Evolutionary conservation across 1,140 invertebrate genomes (phyloP).

Genomic region (Microplitis mediator): DNA sequence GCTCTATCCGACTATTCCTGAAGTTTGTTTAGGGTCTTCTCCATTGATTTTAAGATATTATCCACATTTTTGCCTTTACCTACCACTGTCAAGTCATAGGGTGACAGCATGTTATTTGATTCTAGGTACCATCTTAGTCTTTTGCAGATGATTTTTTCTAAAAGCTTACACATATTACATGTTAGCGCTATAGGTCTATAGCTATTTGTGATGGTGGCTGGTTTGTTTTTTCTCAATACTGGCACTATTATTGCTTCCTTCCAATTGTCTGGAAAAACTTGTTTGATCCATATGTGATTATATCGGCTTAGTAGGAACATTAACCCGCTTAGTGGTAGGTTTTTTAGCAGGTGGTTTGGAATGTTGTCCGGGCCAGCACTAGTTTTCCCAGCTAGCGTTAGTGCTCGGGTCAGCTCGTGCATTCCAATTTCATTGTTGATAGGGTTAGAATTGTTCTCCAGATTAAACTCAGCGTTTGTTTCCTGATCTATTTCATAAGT

Average conservation of each 20-base stretch:
- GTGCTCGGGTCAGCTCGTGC: not conserved
- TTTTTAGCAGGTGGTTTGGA: conserved; percentile 17
- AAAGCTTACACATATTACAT: conserved; percentile 10
- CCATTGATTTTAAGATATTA: not conserved
- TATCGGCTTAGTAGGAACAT: conserved; percentile 2
- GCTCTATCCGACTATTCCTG: not conserved
- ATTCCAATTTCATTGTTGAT: not conserved
- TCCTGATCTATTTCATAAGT: not conserved
- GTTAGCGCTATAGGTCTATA: conserved; percentile 15
- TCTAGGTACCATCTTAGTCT: conserved; percentile 8
- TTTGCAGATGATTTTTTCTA: conserved; percentile 16
- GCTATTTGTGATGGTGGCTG: not conserved
- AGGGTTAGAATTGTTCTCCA: not conserved
- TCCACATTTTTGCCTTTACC: conserved; percentile 5
- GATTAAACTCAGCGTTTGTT: not conserved
- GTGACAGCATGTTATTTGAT: not conserved
- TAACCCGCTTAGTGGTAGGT: not conserved
- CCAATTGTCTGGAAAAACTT: conserved; percentile 2
- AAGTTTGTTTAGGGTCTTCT: conserved; percentile 11
- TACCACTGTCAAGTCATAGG: not conserved
- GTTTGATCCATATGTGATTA: not conserved
- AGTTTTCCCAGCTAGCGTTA: not conserved
- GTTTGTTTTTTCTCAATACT: conserved; percentile 3
- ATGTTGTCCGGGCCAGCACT: conserved; percentile 21
- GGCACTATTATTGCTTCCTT: not conserved